Percentiles rank a stretch among this genome's conserved stretches.
phyloP scores from a whole-genome alignment of 2,797 vertebrate species.

The Siniperca obscura region DNA sequence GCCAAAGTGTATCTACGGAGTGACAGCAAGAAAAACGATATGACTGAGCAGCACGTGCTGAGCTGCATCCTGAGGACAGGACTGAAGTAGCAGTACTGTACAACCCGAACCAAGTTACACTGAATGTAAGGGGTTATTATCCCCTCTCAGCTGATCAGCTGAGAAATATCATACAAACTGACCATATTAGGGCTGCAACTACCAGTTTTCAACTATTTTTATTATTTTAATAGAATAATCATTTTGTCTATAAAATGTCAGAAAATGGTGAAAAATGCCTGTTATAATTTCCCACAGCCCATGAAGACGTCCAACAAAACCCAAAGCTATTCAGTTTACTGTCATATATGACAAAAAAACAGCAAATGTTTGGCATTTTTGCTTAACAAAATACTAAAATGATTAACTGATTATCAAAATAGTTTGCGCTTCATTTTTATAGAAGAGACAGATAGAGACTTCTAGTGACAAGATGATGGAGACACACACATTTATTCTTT shows the following conservation, averaged over 20 bases:
- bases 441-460: slow-evolving; percentile 43
- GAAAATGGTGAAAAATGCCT: neutral
- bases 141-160: neutral
- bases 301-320: neutral
- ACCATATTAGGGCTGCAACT: neutral
- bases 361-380: neutral
- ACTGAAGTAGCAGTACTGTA: neutral
- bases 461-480: slow-evolving; percentile 44
- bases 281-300: neutral
- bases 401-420: neutral
- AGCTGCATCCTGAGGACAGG: slow-evolving; percentile 7
- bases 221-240: neutral
- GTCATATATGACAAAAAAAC: neutral
- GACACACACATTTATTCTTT: slow-evolving; percentile 53
- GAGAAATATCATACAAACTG: neutral
- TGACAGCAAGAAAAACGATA: neutral
- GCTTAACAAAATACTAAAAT: too few species aligned
- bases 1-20: neutral
- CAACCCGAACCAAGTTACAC: neutral
- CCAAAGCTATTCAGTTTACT: neutral
- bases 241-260: neutral
- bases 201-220: neutral
- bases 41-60: slow-evolving; percentile 15
- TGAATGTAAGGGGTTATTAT: slow-evolving; percentile 6
- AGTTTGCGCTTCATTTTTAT: neutral